A percentile compares a stretch with the other conserved stretches of the same genome.
Evolutionary conservation across 2,797 vertebrate genomes (phyloP).

Genomic region (Xenentodon cancila): DNA sequence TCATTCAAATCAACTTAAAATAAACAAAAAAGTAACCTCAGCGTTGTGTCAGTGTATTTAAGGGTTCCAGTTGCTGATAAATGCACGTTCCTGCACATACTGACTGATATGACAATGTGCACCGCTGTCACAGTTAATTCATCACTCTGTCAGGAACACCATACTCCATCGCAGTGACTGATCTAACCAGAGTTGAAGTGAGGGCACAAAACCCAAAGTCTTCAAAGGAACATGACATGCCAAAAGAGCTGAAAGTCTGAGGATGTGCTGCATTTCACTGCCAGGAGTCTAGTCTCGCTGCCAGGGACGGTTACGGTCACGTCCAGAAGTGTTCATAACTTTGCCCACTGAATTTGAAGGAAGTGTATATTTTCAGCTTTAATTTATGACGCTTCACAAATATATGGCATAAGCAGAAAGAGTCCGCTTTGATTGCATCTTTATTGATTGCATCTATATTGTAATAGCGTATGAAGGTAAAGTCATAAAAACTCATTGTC

Average conservation of each 20-base stretch:
- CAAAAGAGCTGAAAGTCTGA: slow-evolving; percentile 27
- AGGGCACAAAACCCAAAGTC: slow-evolving; percentile 44
- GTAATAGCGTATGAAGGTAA: no score
- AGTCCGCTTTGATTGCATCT: no score
- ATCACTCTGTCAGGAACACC: slow-evolving; percentile 40
- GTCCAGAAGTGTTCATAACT: no score
- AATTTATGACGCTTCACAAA: no score
- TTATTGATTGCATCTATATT: no score
- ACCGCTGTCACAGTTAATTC: slow-evolving; percentile 38
- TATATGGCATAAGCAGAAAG: no score
- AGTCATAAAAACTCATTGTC: no score
- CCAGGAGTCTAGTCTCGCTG: not conserved
- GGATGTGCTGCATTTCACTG: slow-evolving; percentile 16
- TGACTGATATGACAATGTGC: slow-evolving; percentile 17
- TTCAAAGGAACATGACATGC: slow-evolving; percentile 38
- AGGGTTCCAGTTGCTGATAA: slow-evolving; percentile 15
- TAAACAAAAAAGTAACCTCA: slow-evolving; percentile 75
- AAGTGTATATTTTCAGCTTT: no score
- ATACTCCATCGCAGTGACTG: slow-evolving; percentile 40
- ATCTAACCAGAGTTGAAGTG: slow-evolving; percentile 55
- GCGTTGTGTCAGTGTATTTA: slow-evolving; percentile 58
- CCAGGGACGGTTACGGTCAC: no score
- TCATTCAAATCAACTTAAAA: slow-evolving; percentile 79
- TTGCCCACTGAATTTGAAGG: no score
- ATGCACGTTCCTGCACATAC: slow-evolving; percentile 17